Percentiles rank a stretch among this genome's conserved stretches.
These are phyloP conservation scores for Actenoides hombroni DNA, from an alignment of 2,113 vertebrate species.

Conservation along the genomic window DNA sequence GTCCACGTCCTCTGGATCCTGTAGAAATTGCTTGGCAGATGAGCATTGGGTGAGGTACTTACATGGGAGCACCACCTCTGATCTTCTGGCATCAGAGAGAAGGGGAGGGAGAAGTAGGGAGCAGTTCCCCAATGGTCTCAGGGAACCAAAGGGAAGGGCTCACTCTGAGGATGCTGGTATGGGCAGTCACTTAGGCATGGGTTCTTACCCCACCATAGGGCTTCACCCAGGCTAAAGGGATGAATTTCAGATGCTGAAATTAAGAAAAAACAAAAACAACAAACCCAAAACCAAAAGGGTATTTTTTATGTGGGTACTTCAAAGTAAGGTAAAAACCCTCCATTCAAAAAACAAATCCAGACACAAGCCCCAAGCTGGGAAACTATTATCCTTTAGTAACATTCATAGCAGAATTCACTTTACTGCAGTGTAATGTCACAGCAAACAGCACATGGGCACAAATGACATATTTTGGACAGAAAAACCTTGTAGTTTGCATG, in stretches of 20 bases:
- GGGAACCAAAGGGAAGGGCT: not conserved
- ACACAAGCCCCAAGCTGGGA: not conserved
- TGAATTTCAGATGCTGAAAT: not conserved
- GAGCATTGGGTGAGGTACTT: not conserved
- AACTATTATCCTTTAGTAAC: not conserved
- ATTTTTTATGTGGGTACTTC: not conserved
- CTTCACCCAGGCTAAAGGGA: not conserved
- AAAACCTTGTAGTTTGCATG: not conserved
- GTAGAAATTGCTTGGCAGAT: not conserved
- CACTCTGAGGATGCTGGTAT: not conserved
- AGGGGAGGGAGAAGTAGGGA: not conserved
- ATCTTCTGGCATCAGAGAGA: not conserved
- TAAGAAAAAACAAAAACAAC: too few species aligned
- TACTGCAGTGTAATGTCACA: not conserved
- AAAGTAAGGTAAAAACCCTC: not conserved
- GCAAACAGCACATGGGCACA: not conserved
- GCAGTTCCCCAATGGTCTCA: not conserved
- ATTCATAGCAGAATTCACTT: not conserved
- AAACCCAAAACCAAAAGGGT: not conserved
- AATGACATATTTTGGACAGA: not conserved
- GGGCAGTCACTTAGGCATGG: not conserved
- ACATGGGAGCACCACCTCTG: not conserved
- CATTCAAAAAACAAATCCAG: not conserved
- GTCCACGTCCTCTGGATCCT: not conserved
- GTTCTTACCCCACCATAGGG: not conserved